Percentiles rank a stretch among this genome's conserved stretches.
Conservation (phyloP, 2,888 invertebrate genomes). For the Mantis religiosa region DNA sequence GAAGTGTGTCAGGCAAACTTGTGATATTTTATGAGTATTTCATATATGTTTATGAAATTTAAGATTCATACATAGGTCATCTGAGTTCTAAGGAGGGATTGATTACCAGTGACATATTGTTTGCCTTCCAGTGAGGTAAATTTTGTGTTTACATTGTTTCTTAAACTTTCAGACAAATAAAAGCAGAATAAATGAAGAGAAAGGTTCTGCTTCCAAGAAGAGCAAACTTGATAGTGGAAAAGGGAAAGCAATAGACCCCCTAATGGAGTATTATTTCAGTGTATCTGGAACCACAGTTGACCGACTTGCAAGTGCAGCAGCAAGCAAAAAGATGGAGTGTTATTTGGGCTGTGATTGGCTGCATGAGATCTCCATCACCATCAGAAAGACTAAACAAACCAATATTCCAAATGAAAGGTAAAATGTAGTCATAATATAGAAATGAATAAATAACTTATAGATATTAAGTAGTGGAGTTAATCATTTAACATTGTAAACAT, state of each 20-base stretch:
- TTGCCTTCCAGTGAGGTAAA: too few species aligned
- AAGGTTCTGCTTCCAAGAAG: conserved; percentile 38
- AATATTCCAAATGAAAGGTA: conserved; percentile 62
- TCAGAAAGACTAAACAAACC: conserved; percentile 70
- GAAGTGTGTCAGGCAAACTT: too few species aligned
- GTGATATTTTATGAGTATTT: too few species aligned
- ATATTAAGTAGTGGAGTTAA: background rate
- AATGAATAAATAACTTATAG: background rate
- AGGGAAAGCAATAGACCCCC: conserved; percentile 17
- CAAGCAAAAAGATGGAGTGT: conserved; percentile 44
- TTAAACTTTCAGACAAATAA: conserved; percentile 7
- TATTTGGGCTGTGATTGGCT: conserved; percentile 81
- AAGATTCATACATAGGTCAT: too few species aligned
- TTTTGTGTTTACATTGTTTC: background rate
- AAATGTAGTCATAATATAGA: background rate
- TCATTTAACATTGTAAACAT: too few species aligned
- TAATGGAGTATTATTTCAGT: conserved; percentile 21
- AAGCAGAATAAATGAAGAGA: conserved; percentile 24
- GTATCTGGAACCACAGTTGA: conserved; percentile 31
- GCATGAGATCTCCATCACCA: conserved; percentile 84
- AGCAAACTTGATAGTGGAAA: conserved; percentile 38
- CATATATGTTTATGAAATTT: too few species aligned
- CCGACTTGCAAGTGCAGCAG: conserved; percentile 39
- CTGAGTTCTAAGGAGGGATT: too few species aligned
- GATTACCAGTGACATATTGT: too few species aligned